Percentiles rank a stretch among this genome's conserved stretches.
These are phyloP conservation scores for Saccostrea cuccullata DNA, from an alignment of 1,140 invertebrate genomes.

Conservation along the genomic window DNA sequence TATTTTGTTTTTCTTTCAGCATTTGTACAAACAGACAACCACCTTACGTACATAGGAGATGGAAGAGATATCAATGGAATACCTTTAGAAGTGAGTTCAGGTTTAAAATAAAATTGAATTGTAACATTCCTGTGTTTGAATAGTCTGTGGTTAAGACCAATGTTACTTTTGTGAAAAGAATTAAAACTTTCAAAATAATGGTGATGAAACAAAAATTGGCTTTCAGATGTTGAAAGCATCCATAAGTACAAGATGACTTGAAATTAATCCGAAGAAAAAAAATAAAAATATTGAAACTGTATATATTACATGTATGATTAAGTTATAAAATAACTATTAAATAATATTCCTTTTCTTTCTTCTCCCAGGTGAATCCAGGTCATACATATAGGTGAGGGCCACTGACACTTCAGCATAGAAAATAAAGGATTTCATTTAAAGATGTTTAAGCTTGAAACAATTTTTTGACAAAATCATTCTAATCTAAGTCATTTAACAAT, in stretches of 20 bases:
- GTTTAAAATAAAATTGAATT: not conserved
- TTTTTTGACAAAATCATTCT: too few species aligned
- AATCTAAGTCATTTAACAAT: too few species aligned
- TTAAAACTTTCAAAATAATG: too few species aligned
- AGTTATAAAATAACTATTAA: too few species aligned
- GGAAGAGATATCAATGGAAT: slow-evolving; percentile 69
- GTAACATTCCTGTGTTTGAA: not conserved
- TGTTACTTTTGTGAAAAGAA: too few species aligned
- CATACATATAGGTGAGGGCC: slow-evolving; percentile 50
- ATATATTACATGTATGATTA: too few species aligned
- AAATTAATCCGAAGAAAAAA: too few species aligned
- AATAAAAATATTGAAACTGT: too few species aligned
- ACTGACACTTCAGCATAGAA: not conserved
- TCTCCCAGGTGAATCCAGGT: slow-evolving; percentile 66
- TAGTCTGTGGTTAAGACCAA: not conserved
- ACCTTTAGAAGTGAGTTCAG: slow-evolving; percentile 72
- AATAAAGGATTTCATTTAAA: not conserved
- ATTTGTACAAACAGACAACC: slow-evolving; percentile 85
- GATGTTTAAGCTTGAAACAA: too few species aligned
- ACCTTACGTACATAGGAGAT: slow-evolving; percentile 84
- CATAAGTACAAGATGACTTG: too few species aligned
- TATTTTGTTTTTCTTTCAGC: slow-evolving; percentile 79
- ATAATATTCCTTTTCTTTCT: slow-evolving; percentile 9
- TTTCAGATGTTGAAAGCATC: too few species aligned
- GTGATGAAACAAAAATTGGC: too few species aligned